phyloP scores from a whole-genome alignment of 2,888 invertebrate species.

The Drosophila mimetica region DNA sequence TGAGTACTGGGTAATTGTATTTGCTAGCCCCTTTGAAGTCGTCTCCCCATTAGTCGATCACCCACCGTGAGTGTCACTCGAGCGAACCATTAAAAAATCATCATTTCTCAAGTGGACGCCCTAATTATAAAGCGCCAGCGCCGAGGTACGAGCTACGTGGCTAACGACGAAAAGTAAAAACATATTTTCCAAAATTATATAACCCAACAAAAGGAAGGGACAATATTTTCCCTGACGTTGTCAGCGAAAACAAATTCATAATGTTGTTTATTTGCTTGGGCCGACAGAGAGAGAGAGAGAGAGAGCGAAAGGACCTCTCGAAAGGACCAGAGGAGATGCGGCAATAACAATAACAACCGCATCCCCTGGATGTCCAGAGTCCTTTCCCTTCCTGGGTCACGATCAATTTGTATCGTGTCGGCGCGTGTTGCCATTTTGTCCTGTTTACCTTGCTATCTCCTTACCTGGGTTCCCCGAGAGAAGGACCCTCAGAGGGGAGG shows the following conservation, averaged over 20 bases:
- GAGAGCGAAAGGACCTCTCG: conserved; percentile 32
- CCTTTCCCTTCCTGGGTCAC: conserved; percentile 46
- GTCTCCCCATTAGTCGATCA: background rate
- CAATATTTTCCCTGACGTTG: conserved; percentile 49
- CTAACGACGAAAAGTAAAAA: conserved; percentile 22
- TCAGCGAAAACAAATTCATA: conserved; percentile 60
- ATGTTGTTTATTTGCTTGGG: conserved; percentile 65
- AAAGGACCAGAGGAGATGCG: conserved; percentile 34
- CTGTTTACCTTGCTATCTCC: conserved; percentile 55
- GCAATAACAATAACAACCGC: conserved; percentile 31
- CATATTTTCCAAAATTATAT: conserved; percentile 65
- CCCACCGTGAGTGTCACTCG: conserved; percentile 9
- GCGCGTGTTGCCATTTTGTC: conserved; percentile 72
- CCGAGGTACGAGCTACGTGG: conserved; percentile 39
- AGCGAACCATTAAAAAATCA: conserved; percentile 33
- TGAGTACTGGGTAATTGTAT: no score
- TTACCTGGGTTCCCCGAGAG: conserved; percentile 50
- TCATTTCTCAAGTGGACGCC: conserved; percentile 50
- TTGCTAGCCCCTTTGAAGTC: background rate
- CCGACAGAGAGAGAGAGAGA: conserved; percentile 21
- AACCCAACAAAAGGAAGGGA: conserved; percentile 51
- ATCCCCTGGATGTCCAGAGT: conserved; percentile 36
- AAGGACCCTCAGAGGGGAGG: no score
- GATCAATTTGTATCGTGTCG: conserved; percentile 72
- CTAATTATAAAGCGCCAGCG: conserved; percentile 69